Evolutionary conservation across 2,113 vertebrate genomes (phyloP), one percentile per base, ranked within the genome.

Genomic region (Gadus macrocephalus): DNA sequence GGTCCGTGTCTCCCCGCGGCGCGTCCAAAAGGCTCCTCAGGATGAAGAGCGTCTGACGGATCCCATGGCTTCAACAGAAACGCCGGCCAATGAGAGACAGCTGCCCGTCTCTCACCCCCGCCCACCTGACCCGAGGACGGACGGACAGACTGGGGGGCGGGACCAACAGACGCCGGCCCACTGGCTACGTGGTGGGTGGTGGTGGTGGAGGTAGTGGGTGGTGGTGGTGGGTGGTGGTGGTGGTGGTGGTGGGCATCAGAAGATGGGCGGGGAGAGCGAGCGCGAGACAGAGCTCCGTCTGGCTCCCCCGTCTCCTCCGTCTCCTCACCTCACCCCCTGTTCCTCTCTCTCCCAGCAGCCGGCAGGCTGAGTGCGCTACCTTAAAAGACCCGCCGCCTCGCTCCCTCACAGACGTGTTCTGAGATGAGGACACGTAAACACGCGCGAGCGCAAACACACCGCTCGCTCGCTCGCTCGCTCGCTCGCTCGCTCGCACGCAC

Each of bases 301-400:
- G 28, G 28, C 20, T 31, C 5, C 67, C 79, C 77, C 70, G 74
- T 66, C 61, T 22, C 64, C 71, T 66, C 65, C 31, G 14, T 49
- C 77, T 74, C 66, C 56, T 78, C 66, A 71, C 76, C 81, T 83
- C 78, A 83, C 53, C 49, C 68, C 42, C 53, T 86, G 70, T 78
- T 82, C 15, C 79, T 77, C 80, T 75, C 82, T 74, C 76, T 69
- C 68, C 81, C 74, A 64, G 66, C 73, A 74, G 81, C 89, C 89
- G 89, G 88, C 88, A 85, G 80, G 89, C 87, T 72, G 8, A 49
- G 9, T 78, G 71, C 31, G 60, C 69, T 75, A 77, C 83, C 81
- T 76, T 80, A 87, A 63, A 69, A 81, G 67, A 80, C 22, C 22
- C 22, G 17, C 77, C 78, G 69, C 78, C 69, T 84, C 65, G 70